phyloP scores from a whole-genome alignment of 2,113 vertebrate genomes.

The Cnemophilus loriae region DNA sequence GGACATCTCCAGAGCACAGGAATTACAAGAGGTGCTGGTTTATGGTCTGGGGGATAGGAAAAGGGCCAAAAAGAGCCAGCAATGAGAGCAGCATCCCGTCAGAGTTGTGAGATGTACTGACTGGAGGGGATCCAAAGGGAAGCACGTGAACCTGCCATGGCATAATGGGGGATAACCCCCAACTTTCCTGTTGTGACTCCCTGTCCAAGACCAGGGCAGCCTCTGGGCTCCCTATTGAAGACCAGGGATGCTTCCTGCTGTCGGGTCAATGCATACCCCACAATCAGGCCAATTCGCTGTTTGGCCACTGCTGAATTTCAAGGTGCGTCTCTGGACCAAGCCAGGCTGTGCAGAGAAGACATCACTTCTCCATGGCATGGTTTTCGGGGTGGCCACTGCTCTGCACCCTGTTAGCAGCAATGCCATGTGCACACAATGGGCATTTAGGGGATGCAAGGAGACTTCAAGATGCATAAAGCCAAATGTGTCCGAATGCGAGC shows the following conservation, averaged over 20 bases:
- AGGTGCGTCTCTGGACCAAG: background rate
- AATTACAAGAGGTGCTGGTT: background rate
- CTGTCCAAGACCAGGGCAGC: too few relatives aligned
- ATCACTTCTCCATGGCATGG: rapidly evolving
- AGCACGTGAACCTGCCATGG: rapidly evolving
- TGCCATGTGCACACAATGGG: background rate
- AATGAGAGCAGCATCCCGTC: background rate
- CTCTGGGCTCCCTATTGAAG: background rate
- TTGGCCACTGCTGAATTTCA: background rate
- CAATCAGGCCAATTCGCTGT: background rate
- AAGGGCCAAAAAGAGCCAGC: background rate
- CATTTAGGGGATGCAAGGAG: background rate
- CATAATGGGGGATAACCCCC: rapidly evolving
- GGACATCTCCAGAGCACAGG: background rate
- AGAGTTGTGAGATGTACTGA: background rate
- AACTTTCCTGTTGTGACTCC: too few relatives aligned
- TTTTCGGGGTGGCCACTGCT: background rate
- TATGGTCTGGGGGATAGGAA: rapidly evolving
- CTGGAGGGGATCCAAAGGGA: background rate
- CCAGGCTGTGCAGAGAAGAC: background rate
- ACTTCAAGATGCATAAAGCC: background rate
- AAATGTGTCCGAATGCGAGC: background rate
- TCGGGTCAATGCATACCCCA: background rate
- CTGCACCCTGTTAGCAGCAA: background rate
- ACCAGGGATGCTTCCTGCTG: background rate